Evolutionary conservation across 2,888 invertebrate genomes (phyloP), one percentile per base, ranked within the genome.

Genomic region (Labia minor): DNA sequence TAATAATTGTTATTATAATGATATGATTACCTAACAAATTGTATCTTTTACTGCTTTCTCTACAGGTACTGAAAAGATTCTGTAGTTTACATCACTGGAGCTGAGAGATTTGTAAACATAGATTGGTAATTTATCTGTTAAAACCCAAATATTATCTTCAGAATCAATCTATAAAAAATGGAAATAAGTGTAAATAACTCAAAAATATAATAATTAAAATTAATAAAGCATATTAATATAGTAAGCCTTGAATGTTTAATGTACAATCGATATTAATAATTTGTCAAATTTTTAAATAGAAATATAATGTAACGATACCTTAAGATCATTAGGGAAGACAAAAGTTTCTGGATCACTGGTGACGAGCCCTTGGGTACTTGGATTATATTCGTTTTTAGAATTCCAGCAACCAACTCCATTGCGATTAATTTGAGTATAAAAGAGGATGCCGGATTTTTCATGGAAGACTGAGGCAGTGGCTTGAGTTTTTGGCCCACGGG

Each of bases 321-420:
- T 90, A 1, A 90, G 81, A 71, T 90, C 90, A 65, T 87, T 88
- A 1, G 90, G 89, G 72, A 89, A 90, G 0, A 89, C 80, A 86
- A 90, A 85, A 1, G 86, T 85, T 1, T 80, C 81, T 68, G 87
- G 83, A 73, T 84, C 86, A 84, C 85, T 85, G 70, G 84, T 88
- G 65, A 90, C 83, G 49, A 87, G 80, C 1, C 86, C 88, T 74
- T 89, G 89, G 8, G 87, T 85, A 70, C 85, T 83, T 77, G 85
- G 84, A 3, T 81, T 82, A 73, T 89, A 89, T 19, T 63, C 63
- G 71, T 85, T 86, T 0, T 85, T 84, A 0, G 88, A 87, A 72
- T 83, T 85, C 90, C 90, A 90, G 73, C 90, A 90, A 0, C 86
- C 89, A 0, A 90, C 85, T 0, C 89, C 87, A 73, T 90, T 89